Base-by-base conservation (phyloP, 1,140 invertebrate species). In the Drosophila aff. region DNA sequence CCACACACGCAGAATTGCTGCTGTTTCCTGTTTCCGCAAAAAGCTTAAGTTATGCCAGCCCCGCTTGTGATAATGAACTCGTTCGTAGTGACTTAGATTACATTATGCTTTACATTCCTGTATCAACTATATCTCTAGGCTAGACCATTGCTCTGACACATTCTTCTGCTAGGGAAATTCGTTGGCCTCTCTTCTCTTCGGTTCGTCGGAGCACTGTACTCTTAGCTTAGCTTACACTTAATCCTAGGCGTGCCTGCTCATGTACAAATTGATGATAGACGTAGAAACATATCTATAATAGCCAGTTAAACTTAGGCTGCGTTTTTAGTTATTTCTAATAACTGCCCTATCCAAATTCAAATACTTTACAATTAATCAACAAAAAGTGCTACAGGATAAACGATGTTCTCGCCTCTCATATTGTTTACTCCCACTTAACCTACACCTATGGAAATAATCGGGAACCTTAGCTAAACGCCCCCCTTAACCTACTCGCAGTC, bases 251-350 rank as follows among this genome's bases (percentile, higher is more conserved):
- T 83, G 84, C 81, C 76, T 77, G 82, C 79, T 81, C 84, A 87
- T 87, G 72, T 87, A 87, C 83, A 87, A 89, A 89, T 87, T 77
- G 80, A 71, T 86, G 83, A 81, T 85, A 76, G 72, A 79, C 74
- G 75, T 68, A 71, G 58, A 69, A 74, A 74, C 63, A 81, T 79
- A 76, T 78, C 65, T 82, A 82, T 82, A 60, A 74, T 79, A 82
- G 80, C 69, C 69, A 74, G 58, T 82, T 68, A 21, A 57, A 61
- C 75, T 80, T 79, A 72, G 47, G 69, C 59, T 79, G 77, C 55
- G 23, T 89, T 89, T 89, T 89, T 67, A 89, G 85, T 91, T 89
- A 89, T 89, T 89, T 89, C 78, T 68, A 89, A 89, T 89, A 89
- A 89, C 85, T 85, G 64, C 60, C 36, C 81, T 76, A 72, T 60